A percentile compares a stretch with the other conserved stretches of the same genome.
Evolutionary conservation across 2,797 vertebrate genomes (phyloP).

Genomic region (Mastacembelus armatus): DNA sequence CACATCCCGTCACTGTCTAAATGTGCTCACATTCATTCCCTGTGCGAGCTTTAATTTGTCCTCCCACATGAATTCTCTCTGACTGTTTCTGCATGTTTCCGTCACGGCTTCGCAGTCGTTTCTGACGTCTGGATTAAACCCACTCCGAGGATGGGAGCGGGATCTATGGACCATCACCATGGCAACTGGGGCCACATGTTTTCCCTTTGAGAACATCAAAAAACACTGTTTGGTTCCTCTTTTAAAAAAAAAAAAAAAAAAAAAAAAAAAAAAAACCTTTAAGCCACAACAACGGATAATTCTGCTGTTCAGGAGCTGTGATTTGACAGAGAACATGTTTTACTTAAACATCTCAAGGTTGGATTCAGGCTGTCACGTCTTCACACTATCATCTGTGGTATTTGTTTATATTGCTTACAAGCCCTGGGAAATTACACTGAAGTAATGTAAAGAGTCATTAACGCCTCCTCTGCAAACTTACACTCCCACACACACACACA

Average conservation of each 20-base stretch:
- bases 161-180: constrained; percentile 53
- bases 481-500: neutral
- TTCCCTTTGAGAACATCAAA: constrained; percentile 20
- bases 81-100: constrained; percentile 22
- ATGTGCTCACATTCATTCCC: constrained; percentile 25
- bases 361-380: constrained; percentile 28
- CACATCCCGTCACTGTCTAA: constrained; percentile 16
- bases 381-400: constrained; percentile 5
- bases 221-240: too few species aligned
- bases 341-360: constrained; percentile 28
- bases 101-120: neutral
- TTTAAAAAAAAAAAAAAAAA: too few species aligned
- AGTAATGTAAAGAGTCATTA: constrained; percentile 24
- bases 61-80: constrained; percentile 47
- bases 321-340: constrained; percentile 29
- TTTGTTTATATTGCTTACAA: constrained; percentile 24
- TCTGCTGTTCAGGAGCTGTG: constrained; percentile 6
- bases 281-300: neutral
- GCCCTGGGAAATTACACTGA: constrained; percentile 4
- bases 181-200: constrained; percentile 48
- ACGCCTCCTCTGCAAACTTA: constrained; percentile 11
- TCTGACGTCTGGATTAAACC: constrained; percentile 41
- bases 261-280: neutral
- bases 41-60: constrained; percentile 38
- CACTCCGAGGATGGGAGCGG: constrained; percentile 24